Evolutionary conservation across 2,888 invertebrate species (phyloP).

Genomic region (Drosophila recens): DNA sequence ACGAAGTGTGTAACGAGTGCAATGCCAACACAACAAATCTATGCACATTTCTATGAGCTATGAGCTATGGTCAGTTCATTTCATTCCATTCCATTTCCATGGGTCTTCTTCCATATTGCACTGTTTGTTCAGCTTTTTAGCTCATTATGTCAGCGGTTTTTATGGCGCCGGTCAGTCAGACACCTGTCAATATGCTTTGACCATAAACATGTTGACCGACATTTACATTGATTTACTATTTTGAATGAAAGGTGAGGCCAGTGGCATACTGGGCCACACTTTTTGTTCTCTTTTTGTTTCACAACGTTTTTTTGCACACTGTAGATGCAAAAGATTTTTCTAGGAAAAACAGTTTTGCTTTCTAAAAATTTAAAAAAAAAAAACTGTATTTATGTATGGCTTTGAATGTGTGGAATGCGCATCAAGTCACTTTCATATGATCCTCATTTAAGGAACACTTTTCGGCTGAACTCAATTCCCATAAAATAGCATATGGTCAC

Average conservation of each 20-base stretch:
- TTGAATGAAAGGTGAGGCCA: slow-evolving; percentile 29
- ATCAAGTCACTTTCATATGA: not conserved
- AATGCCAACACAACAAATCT: slow-evolving; percentile 22
- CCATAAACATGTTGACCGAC: slow-evolving; percentile 52
- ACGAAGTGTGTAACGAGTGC: slow-evolving; percentile 33
- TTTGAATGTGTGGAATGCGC: not conserved
- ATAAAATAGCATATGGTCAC: not conserved
- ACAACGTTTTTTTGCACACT: not conserved
- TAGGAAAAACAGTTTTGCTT: not conserved
- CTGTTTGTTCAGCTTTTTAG: slow-evolving; percentile 42
- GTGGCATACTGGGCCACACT: slow-evolving; percentile 16
- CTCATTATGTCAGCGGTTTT: slow-evolving; percentile 57
- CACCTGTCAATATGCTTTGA: slow-evolving; percentile 37
- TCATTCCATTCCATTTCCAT: slow-evolving; percentile 7
- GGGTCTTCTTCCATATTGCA: slow-evolving; percentile 19
- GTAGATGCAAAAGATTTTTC: not conserved
- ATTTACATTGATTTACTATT: slow-evolving; percentile 54
- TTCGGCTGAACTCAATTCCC: not conserved
- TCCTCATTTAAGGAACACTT: not conserved
- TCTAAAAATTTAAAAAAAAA: not conserved
- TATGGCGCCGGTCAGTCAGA: slow-evolving; percentile 43
- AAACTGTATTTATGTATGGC: not conserved
- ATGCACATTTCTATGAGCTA: slow-evolving; percentile 2
- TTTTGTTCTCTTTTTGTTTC: not conserved
- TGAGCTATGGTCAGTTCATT: not conserved